A percentile compares a stretch with the other conserved stretches of the same genome.
These are phyloP conservation scores for Drosophila suboccidentalis DNA, from an alignment of 2,888 invertebrate species.

Conservation along the genomic window DNA sequence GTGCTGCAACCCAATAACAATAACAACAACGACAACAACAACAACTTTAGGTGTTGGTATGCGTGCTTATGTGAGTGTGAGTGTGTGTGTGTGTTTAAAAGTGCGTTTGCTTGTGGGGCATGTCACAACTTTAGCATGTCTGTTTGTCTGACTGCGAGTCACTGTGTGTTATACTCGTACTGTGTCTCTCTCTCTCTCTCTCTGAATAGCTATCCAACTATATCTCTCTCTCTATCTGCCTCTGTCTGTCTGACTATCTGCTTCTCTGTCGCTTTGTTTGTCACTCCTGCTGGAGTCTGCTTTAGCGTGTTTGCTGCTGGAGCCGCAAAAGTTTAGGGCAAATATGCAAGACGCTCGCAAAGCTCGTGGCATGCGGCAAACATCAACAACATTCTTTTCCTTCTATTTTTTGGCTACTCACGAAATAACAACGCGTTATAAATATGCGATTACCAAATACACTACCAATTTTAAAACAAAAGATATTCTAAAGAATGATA, in stretches of 20 bases:
- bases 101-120: slow-evolving; percentile 41
- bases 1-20: slow-evolving; percentile 49
- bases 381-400: slow-evolving; percentile 68
- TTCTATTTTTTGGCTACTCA: slow-evolving; percentile 11
- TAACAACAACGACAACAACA: slow-evolving; percentile 37
- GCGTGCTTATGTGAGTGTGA: neutral
- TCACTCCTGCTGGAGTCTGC: slow-evolving; percentile 21
- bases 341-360: slow-evolving; percentile 70
- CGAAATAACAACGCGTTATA: slow-evolving; percentile 2
- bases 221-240: neutral
- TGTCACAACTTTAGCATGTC: slow-evolving; percentile 73
- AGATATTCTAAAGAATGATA: neutral
- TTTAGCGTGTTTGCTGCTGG: slow-evolving; percentile 40
- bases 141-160: slow-evolving; percentile 55
- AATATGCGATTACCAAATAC: slow-evolving; percentile 1
- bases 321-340: slow-evolving; percentile 77
- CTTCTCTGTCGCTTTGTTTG: slow-evolving; percentile 18
- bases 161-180: slow-evolving; percentile 22
- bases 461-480: neutral
- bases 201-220: slow-evolving; percentile 36
- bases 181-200: slow-evolving; percentile 2
- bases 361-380: slow-evolving; percentile 79
- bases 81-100: slow-evolving; percentile 15
- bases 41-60: slow-evolving; percentile 34
- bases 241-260: slow-evolving; percentile 6